Base-by-base conservation (phyloP, 2,888 invertebrate species). In the Auanema freiburgensis region DNA sequence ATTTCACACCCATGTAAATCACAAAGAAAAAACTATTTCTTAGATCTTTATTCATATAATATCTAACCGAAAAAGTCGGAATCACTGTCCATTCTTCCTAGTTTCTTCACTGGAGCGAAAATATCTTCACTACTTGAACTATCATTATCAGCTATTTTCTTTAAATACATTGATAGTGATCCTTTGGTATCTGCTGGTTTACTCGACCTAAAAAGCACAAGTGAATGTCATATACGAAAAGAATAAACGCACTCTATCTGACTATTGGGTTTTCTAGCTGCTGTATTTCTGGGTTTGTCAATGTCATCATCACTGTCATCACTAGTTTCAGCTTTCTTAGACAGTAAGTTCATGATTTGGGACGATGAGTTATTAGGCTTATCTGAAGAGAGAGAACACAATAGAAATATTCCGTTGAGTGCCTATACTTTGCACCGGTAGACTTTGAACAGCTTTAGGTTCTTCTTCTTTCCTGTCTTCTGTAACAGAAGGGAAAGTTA, bases 281-380 rank as follows among this genome's bases (percentile, higher is more conserved):
- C 46, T 5, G 46, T 3, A 18, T 46, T 3, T 5, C 16, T 21
- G 8, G 46, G 4, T 52, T 21, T 52, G 6, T n/a, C n/a, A 18
- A 24, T n/a, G 6, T n/a, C 33, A 23, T 57, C 63, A 18, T 63
- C 63, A 49, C 63, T 63, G 18, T 63, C 58, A 2, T 16, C 24
- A 25, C 57, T 53, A 25, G 18, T 46, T 6, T 44, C 58, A 21
- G 33, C 24, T 16, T 46, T 57, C 41, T 56, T 51, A 5, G 33
- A 25, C 12, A 66, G 50, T 12, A 66, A 43, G 11, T 50, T 53
- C 61, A 66, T 62, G 42, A 66, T 62, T 57, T 57, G 18, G 0
- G 65, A 57, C 21, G 43, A 61, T 1, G 62, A 21, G 8, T 42
- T 23, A 10, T 11, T 14, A 16, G 16, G 10, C 18, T 18, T n/a